A percentile compares a stretch with the other conserved stretches of the same genome.
phyloP scores from a whole-genome alignment of 1,140 invertebrate species.

The Diorhabda carinulata region DNA sequence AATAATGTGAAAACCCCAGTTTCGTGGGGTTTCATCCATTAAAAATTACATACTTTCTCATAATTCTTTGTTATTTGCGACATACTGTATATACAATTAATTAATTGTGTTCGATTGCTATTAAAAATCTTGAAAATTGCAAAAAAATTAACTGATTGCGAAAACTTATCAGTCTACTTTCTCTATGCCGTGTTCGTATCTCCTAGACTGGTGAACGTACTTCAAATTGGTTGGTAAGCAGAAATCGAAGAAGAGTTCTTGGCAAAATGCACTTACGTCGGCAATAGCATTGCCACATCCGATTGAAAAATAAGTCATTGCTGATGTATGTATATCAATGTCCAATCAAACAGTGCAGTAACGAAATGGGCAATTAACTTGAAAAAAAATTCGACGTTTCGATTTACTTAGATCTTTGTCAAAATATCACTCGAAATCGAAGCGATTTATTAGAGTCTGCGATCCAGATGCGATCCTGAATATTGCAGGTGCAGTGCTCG shows the following conservation, averaged over 20 bases:
- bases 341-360: too few species aligned
- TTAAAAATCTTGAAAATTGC: background rate
- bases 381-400: too few species aligned
- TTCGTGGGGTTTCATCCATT: too few species aligned
- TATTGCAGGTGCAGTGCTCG: too few species aligned
- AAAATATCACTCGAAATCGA: too few species aligned
- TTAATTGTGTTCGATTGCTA: background rate
- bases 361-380: too few species aligned
- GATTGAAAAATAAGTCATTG: slow-evolving; percentile 15
- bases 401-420: too few species aligned
- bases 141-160: background rate
- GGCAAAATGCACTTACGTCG: slow-evolving; percentile 10
- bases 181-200: background rate
- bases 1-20: too few species aligned
- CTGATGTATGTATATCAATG: slow-evolving; percentile 3
- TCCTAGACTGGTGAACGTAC: slow-evolving; percentile 15
- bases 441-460: too few species aligned
- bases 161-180: background rate
- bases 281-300: slow-evolving; percentile 21
- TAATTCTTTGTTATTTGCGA: background rate
- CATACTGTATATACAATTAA: background rate
- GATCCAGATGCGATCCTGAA: too few species aligned
- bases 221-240: slow-evolving; percentile 19
- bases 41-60: background rate
- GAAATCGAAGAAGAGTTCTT: slow-evolving; percentile 21